Evolutionary conservation across 1,140 invertebrate genomes (phyloP), one percentile per base, ranked within the genome.

Genomic region (Drosophila aff.): DNA sequence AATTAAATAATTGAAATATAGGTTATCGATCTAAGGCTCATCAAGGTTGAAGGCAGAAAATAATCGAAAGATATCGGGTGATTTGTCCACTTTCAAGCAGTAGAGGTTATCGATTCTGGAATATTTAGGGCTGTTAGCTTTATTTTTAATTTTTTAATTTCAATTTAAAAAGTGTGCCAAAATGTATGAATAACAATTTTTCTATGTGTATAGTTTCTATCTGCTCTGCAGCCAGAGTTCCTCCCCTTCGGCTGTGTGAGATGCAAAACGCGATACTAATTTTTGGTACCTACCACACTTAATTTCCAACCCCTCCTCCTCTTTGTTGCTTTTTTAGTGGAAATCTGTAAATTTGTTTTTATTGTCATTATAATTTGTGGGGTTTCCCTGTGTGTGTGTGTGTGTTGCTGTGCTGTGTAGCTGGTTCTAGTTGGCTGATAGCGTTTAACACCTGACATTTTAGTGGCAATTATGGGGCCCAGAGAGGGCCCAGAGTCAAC

Each of bases 311-410:
- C 74, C 31, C 46, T 26, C 50, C 18, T 38, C n/a, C 63, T 63
- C 41, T 16, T 55, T 21, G 13, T 53, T 38, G 15, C 15, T 76
- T 55, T 73, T 67, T 59, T 89, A 89, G 89, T 89, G 84, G 65
- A 89, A 89, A 89, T 89, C 84, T 89, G 84, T 89, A 89, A 87
- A 87, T 87, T 87, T 89, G 83, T 87, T 87, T 87, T 87, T 87
- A 87, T 89, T 87, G 83, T 87, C 83, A 87, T 87, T 87, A 84
- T 87, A 87, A 87, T 87, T 87, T 87, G 53, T 69, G 49, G 31
- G 18, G 53, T 41, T 36, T 38, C 43, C 26, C 21, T 67, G 74
- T 81, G 47, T 52, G 43, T 31, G 23, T 41, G 21, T 60, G n/a
- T 40, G 23, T 46, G 46, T 23, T 63, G 68, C 52, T 75, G 68